A percentile compares a stretch with the other conserved stretches of the same genome.
Conservation (phyloP, 2,113 vertebrate genomes). For the Rhinichthys klamathensis region DNA sequence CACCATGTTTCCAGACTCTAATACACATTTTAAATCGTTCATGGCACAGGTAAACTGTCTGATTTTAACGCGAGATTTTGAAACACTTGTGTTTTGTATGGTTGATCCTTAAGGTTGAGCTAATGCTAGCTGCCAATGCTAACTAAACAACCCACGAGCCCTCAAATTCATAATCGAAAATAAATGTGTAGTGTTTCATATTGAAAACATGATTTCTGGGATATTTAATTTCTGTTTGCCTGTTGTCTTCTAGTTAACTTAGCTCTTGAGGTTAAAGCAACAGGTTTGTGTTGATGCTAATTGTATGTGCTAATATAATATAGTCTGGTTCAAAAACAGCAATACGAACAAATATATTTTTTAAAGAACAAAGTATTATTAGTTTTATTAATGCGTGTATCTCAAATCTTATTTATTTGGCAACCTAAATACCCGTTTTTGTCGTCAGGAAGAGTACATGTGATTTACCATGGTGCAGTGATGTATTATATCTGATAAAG, state of each 20-base stretch:
- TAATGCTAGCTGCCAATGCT: constrained; percentile 2
- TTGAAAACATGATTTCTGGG: background rate
- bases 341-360: background rate
- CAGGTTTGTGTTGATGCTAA: constrained; percentile 20
- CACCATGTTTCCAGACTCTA: background rate
- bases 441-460: background rate
- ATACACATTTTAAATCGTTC: background rate
- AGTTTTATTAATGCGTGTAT: background rate
- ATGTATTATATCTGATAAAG: background rate
- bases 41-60: background rate
- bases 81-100: background rate
- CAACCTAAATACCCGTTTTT: background rate
- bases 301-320: background rate
- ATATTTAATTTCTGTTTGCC: background rate
- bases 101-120: background rate
- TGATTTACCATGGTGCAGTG: background rate
- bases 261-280: background rate
- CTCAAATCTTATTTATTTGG: too few relatives aligned
- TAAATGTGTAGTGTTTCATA: background rate
- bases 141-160: constrained; percentile 12
- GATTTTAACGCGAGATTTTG: background rate
- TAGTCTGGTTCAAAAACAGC: background rate
- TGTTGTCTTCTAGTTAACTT: background rate
- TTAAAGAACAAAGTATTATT: background rate
- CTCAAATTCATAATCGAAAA: background rate